Evolutionary conservation across 2,113 vertebrate genomes (phyloP).

Genomic region (Meles meles): DNA sequence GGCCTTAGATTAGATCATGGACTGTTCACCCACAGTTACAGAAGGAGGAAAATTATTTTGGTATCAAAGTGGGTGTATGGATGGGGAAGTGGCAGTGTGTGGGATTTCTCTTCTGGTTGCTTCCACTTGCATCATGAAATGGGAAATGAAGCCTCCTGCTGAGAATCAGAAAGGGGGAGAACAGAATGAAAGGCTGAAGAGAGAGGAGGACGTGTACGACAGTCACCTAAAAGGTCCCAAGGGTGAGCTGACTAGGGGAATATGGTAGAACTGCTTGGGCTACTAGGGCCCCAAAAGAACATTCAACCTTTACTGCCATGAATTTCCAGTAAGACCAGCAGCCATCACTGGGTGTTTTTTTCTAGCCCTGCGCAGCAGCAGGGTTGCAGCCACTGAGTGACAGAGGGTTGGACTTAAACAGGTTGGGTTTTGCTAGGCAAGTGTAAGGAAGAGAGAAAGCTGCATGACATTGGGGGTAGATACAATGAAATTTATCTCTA

Average conservation of each 20-base stretch:
- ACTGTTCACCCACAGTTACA: neutral
- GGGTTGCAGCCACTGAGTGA: neutral
- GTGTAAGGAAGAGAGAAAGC: neutral
- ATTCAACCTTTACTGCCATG: neutral
- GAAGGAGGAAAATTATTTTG: neutral
- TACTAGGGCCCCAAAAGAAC: neutral
- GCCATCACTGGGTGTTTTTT: neutral
- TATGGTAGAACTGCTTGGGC: neutral
- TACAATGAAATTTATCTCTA: neutral
- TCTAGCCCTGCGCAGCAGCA: neutral
- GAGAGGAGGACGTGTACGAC: neutral
- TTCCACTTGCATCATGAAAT: neutral
- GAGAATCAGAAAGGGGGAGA: neutral
- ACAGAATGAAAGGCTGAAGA: neutral
- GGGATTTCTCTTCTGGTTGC: neutral
- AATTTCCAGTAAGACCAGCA: neutral
- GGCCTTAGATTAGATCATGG: neutral
- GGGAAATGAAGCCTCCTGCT: neutral
- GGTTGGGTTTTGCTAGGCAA: neutral
- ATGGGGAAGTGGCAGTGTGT: neutral
- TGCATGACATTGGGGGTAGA: fast-evolving
- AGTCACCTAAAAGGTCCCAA: neutral
- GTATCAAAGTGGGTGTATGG: too few species aligned
- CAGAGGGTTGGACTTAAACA: neutral
- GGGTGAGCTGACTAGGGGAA: neutral